Evolutionary conservation across 2,888 invertebrate genomes (phyloP).

Genomic region (Chrysolina haemoptera): DNA sequence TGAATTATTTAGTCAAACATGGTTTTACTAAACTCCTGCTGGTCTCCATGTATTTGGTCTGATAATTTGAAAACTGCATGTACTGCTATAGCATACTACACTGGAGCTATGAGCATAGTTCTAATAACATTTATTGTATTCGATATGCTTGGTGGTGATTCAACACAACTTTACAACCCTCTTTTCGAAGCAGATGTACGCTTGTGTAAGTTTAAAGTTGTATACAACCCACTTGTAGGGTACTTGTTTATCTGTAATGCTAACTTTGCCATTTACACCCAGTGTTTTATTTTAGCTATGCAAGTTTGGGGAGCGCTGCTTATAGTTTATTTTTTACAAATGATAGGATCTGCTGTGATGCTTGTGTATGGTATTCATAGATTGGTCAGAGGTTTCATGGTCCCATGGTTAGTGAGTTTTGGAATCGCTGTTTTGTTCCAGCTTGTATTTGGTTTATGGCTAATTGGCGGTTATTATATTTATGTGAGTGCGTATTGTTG

Average conservation of each 20-base stretch:
- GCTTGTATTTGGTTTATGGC: constrained; percentile 86
- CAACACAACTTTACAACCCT: constrained; percentile 90
- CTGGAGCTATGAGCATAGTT: constrained; percentile 81
- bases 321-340: constrained; percentile 73
- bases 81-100: constrained; percentile 85
- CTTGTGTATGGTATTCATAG: constrained; percentile 77
- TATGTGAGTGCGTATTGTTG: constrained; percentile 79
- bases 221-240: background rate
- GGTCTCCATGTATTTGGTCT: constrained; percentile 92
- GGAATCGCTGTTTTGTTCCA: constrained; percentile 82
- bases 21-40: constrained; percentile 84
- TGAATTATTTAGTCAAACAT: constrained; percentile 67
- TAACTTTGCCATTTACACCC: background rate
- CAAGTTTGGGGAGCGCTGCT: constrained; percentile 79
- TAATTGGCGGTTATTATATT: constrained; percentile 91
- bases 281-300: constrained; percentile 74
- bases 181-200: constrained; percentile 90
- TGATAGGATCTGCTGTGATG: constrained; percentile 74
- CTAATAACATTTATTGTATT: constrained; percentile 83
- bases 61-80: constrained; percentile 84
- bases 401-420: constrained; percentile 85
- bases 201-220: constrained; percentile 74
- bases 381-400: constrained; percentile 84
- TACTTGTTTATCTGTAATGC: constrained; percentile 12
- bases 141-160: constrained; percentile 90